Conservation (phyloP, 2,113 vertebrate species). For the Hemiscyllium ocellatum region DNA sequence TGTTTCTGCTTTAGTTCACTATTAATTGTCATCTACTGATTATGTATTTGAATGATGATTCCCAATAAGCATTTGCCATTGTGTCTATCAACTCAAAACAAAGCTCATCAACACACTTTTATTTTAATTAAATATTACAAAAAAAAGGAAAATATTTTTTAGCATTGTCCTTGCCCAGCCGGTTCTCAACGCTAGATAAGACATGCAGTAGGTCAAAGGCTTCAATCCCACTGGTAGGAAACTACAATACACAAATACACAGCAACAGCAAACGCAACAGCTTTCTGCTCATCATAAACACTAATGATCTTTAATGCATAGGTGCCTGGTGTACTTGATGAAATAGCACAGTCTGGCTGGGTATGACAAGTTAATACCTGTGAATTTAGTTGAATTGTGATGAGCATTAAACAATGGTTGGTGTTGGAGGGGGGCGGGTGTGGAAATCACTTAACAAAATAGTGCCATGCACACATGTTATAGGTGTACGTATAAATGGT, state of each 20-base stretch:
- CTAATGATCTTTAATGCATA: neutral
- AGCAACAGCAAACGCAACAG: neutral
- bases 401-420: neutral
- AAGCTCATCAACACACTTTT: neutral
- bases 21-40: neutral
- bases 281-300: neutral
- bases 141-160: neutral
- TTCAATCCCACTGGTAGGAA: neutral
- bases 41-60: neutral
- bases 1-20: neutral
- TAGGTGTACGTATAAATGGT: neutral
- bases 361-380: neutral
- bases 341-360: neutral
- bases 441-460: neutral
- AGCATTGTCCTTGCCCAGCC: neutral
- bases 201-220: neutral
- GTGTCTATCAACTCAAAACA: no score
- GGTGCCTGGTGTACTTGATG: neutral
- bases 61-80: neutral
- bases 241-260: no score
- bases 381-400: neutral
- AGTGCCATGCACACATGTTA: neutral
- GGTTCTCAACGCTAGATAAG: neutral
- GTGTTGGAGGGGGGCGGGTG: no score
- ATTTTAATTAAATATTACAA: neutral